phyloP scores from a whole-genome alignment of 2,888 invertebrate genomes.

The Girardia tigrina region DNA sequence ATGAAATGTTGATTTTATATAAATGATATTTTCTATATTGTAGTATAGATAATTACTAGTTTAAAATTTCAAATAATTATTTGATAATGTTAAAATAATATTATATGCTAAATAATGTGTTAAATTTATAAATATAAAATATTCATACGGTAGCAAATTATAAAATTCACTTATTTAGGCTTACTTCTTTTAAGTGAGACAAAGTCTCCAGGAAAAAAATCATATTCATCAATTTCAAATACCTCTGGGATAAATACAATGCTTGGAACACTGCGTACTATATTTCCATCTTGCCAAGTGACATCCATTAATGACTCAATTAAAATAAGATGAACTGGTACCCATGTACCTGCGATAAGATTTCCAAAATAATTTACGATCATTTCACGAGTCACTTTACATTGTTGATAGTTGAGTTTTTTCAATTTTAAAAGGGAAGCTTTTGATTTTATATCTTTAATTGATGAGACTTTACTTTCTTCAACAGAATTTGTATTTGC shows the following conservation, averaged over 20 bases:
- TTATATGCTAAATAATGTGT: too few relatives aligned
- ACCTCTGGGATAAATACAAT: background rate
- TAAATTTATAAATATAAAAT: too few relatives aligned
- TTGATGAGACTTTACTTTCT: background rate
- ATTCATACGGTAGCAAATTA: too few relatives aligned
- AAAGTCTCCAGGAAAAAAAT: background rate
- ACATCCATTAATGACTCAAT: background rate
- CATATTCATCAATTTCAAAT: slow-evolving; percentile 9
- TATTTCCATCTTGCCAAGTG: slow-evolving; percentile 1
- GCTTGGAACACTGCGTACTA: background rate
- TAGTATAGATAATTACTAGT: too few relatives aligned
- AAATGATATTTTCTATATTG: too few relatives aligned
- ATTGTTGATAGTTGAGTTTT: background rate
- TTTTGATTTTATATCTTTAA: background rate
- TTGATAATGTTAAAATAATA: too few relatives aligned
- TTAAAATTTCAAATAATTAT: too few relatives aligned
- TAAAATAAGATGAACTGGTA: background rate
- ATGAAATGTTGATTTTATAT: too few relatives aligned
- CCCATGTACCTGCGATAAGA: background rate
- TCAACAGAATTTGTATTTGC: background rate
- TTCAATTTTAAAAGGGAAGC: background rate
- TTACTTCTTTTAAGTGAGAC: background rate
- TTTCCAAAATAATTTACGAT: background rate
- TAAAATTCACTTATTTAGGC: too few relatives aligned
- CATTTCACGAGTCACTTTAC: background rate